A percentile compares a stretch with the other conserved stretches of the same genome.
These are phyloP conservation scores for Sanderia malayensis DNA, from an alignment of 30 jellyfish, hydroid and myxozoan genomes.

Conservation along the genomic window DNA sequence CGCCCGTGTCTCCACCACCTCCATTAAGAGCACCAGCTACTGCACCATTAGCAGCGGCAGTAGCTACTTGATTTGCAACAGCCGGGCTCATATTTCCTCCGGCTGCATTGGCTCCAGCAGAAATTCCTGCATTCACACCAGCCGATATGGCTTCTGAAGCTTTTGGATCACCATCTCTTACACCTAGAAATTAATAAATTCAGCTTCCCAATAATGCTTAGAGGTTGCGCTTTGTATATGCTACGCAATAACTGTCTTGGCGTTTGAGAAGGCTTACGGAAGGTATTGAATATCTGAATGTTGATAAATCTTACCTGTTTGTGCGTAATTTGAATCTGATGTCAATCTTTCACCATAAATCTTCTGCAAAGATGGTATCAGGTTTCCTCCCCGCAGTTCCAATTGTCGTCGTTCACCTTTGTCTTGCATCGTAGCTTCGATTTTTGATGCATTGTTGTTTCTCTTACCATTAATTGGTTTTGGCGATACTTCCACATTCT, in stretches of 20 bases:
- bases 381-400: conserved; percentile 9
- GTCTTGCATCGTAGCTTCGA: background rate
- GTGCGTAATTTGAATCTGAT: conserved; percentile 69
- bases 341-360: conserved; percentile 69
- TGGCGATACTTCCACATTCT: background rate
- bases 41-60: conserved; percentile 62
- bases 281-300: too few relatives aligned
- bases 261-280: too few relatives aligned
- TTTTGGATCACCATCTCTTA: background rate
- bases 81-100: conserved; percentile 19
- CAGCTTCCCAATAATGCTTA: too few relatives aligned
- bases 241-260: too few relatives aligned
- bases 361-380: conserved; percentile 45
- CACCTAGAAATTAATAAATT: too few relatives aligned
- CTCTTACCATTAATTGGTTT: background rate
- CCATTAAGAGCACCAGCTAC: conserved; percentile 49
- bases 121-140: conserved; percentile 18
- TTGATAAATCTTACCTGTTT: conserved; percentile 44
- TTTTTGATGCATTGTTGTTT: background rate
- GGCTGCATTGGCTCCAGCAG: conserved; percentile 33
- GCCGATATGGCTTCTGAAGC: conserved; percentile 17
- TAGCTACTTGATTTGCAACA: conserved; percentile 45
- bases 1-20: conserved; percentile 22
- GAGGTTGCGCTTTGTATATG: too few relatives aligned
- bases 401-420: conserved; percentile 50